Conservation (phyloP, 2,113 vertebrate species). For the Bubo bubo region DNA sequence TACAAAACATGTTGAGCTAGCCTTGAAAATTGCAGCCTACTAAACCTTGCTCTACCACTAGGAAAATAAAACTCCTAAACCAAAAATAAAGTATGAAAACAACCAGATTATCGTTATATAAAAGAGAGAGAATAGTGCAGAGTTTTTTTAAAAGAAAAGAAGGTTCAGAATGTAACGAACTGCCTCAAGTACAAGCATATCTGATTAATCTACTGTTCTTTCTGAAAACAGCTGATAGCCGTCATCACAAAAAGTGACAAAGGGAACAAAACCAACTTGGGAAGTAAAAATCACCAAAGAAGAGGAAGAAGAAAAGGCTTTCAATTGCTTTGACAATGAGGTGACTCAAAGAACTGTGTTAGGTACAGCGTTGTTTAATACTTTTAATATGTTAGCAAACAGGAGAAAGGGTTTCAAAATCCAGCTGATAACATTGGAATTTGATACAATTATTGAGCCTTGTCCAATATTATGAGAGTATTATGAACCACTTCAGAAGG, state of each 20-base stretch:
- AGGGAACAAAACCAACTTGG: conserved; percentile 59
- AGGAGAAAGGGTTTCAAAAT: conserved; percentile 20
- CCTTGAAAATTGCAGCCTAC: background rate
- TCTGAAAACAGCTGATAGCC: conserved; percentile 37
- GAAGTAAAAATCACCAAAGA: conserved; percentile 58
- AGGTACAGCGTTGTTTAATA: background rate
- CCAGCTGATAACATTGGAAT: background rate
- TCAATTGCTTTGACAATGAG: conserved; percentile 49
- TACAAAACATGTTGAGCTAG: background rate
- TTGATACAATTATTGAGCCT: conserved; percentile 5
- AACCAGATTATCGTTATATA: background rate
- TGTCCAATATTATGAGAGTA: background rate
- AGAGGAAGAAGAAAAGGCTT: conserved; percentile 56
- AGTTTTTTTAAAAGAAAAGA: background rate
- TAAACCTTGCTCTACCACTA: background rate
- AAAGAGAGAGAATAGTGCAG: background rate
- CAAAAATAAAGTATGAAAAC: background rate
- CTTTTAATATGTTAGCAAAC: conserved; percentile 61
- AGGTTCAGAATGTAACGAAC: background rate
- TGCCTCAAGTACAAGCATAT: background rate
- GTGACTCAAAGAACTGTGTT: conserved; percentile 45
- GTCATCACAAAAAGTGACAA: conserved; percentile 46
- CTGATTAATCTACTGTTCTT: conserved; percentile 16
- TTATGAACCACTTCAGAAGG: background rate
- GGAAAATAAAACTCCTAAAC: background rate